Percentiles rank a stretch among this genome's conserved stretches.
These are phyloP conservation scores for Latrodectus elegans DNA, from an alignment of 2,888 invertebrate species.

Conservation along the genomic window DNA sequence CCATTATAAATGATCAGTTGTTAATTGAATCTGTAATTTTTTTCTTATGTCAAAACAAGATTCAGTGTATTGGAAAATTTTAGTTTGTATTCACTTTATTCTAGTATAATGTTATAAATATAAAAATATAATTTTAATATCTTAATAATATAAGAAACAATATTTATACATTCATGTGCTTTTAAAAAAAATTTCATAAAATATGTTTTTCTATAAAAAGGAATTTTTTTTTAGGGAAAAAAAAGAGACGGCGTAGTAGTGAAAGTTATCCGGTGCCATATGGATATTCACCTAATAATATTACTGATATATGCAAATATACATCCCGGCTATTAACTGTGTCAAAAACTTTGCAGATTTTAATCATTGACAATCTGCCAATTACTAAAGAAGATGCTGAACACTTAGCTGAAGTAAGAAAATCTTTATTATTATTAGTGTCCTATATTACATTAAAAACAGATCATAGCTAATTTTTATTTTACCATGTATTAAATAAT, in stretches of 20 bases:
- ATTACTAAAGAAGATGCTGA: slow-evolving; percentile 22
- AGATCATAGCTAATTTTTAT: no score
- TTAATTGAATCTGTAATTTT: no score
- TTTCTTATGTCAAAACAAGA: no score
- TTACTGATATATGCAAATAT: slow-evolving; percentile 25
- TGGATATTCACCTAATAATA: slow-evolving; percentile 31
- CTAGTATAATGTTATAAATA: no score
- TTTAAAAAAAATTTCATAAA: no score
- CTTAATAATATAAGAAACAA: no score
- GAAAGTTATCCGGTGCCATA: slow-evolving; percentile 36
- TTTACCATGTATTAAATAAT: background rate
- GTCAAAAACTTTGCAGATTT: slow-evolving; percentile 10
- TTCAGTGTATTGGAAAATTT: no score
- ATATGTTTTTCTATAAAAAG: no score
- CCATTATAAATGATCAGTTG: no score
- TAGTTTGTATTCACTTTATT: no score
- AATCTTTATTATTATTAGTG: background rate
- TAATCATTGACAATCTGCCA: slow-evolving; percentile 44
- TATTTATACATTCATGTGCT: no score
- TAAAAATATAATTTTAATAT: no score
- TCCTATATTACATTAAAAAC: background rate
- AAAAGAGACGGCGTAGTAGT: slow-evolving; percentile 11
- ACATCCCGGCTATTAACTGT: background rate
- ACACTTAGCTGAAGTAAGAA: slow-evolving; percentile 21
- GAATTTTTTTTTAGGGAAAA: background rate